Base-by-base conservation (phyloP, 2,888 invertebrate genomes). In the Volucella zonaria region DNA sequence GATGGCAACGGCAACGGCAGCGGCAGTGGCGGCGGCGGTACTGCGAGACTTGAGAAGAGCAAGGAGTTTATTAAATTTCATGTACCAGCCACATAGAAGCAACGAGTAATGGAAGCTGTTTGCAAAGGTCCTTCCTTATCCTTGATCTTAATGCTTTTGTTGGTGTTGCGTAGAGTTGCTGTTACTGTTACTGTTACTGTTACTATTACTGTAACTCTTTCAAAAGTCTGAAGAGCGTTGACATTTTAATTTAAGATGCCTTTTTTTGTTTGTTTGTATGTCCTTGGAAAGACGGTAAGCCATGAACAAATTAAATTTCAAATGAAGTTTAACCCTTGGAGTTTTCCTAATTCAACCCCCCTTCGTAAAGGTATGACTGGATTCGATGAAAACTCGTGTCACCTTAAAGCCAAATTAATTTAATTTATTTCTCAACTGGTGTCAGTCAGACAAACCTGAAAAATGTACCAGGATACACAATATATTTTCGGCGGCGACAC, bases 401-500 rank as follows among this genome's bases (percentile, higher is more conserved):
- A 68, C 78, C 82, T 74, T 68, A 76, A 75, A 80, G 61, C 75
- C 66, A 80, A 75, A 76, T 83, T 75, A 83, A 83, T 80, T 76
- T 66, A 83, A 79, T 83, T 83, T 83, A 83, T 83, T 83, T 80
- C 66, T 70, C 80, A 80, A 80, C 80, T 80, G 76, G 75, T 73
- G 51, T 12, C 59, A 31, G 31, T n/a, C 45, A 45, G 43, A n/a
- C 52, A 38, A 18, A 45, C 18, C 2, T 10, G 15, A 14, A 51
- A 61, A 23, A n/a, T 40, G 45, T 58, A 12, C 23, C 18, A 40
- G 43, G 49, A 68, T 45, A 45, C 49, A 12, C 11, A 56, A 51
- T 68, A 42, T 64, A 56, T 61, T 61, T 64, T 68, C 43, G 15
- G 47, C 49, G 14, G 47, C 8, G 51, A 10, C 8, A 18, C 8